Conservation (phyloP, 2,797 vertebrate species). For the Petrocephalus sullivani region DNA sequence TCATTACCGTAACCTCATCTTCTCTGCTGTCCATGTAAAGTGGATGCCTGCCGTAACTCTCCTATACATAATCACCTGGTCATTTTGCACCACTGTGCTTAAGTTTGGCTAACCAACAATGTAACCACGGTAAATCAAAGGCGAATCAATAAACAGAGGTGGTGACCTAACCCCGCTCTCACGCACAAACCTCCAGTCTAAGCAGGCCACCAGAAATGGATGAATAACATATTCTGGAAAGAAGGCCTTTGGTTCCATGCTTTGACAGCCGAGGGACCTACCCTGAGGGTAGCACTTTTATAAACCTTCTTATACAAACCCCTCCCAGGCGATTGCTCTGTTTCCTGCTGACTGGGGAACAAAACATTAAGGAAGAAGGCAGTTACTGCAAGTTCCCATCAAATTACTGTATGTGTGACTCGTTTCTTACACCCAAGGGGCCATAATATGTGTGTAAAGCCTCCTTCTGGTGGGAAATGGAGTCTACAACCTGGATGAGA, state of each 20-base stretch:
- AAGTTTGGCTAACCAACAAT: background rate
- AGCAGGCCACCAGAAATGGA: no score
- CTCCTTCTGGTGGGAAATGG: background rate
- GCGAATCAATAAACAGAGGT: background rate
- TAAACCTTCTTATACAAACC: background rate
- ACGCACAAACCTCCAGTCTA: background rate
- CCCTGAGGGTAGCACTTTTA: background rate
- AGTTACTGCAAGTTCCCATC: background rate
- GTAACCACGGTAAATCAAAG: background rate
- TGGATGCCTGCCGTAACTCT: background rate
- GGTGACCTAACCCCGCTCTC: background rate
- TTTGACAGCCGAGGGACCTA: background rate
- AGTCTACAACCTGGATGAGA: background rate
- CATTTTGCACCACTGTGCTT: background rate
- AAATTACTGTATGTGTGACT: background rate
- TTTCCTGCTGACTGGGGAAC: background rate
- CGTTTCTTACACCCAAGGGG: background rate
- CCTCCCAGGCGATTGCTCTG: background rate
- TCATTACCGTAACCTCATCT: background rate
- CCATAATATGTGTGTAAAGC: background rate
- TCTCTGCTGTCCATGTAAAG: background rate
- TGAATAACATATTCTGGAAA: background rate
- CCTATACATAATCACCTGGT: background rate
- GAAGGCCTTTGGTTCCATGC: background rate
- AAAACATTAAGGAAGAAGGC: background rate